These are phyloP conservation scores for Scrobipalpa costella DNA, from an alignment of 2,888 invertebrate species.

Conservation along the genomic window DNA sequence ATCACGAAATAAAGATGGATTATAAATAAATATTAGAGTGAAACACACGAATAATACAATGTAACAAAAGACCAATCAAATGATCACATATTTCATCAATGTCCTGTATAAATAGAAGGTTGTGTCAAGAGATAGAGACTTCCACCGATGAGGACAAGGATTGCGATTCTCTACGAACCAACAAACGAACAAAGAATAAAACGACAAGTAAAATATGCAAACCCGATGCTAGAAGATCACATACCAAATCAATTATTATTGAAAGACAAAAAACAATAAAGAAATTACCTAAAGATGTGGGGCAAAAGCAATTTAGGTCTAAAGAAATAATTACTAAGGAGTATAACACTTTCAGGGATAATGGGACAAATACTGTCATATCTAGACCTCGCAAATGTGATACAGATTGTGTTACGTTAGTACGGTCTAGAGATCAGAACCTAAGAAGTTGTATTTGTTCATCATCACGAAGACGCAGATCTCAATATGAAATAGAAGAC, in stretches of 20 bases:
- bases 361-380: not conserved
- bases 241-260: slow-evolving; percentile 38
- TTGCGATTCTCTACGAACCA: not conserved
- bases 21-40: too few relatives aligned
- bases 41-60: not conserved
- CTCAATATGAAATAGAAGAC: not conserved
- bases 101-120: slow-evolving; percentile 56
- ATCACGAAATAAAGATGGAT: too few relatives aligned
- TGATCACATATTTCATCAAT: slow-evolving; percentile 19
- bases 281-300: slow-evolving; percentile 41
- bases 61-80: not conserved
- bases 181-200: not conserved
- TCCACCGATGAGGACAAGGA: not conserved
- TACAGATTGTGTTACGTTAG: slow-evolving; percentile 1
- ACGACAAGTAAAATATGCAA: not conserved
- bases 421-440: not conserved
- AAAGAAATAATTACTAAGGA: slow-evolving; percentile 45
- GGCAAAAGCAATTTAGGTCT: slow-evolving; percentile 40
- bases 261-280: slow-evolving; percentile 49
- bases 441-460: not conserved
- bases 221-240: not conserved
- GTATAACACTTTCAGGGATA: not conserved
- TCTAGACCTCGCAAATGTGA: slow-evolving; percentile 3
- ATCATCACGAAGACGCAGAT: not conserved
- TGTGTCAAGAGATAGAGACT: slow-evolving; percentile 49